A percentile compares a stretch with the other conserved stretches of the same genome.
These are phyloP conservation scores for Cephus nigrinus DNA, from an alignment of 2,888 invertebrate species.

Conservation along the genomic window DNA sequence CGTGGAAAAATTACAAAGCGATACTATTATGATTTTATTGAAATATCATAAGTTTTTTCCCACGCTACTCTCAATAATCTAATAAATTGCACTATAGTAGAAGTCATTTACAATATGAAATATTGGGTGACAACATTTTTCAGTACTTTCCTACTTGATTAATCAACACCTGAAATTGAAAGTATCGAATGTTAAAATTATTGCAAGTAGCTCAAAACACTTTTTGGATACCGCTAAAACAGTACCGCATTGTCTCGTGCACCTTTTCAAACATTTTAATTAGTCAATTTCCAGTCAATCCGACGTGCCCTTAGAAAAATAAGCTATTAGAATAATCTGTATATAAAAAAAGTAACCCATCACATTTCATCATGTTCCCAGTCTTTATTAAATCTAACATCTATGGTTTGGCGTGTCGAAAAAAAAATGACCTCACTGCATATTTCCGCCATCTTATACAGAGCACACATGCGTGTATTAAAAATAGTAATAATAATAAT, in stretches of 20 bases:
- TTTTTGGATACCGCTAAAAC: not conserved
- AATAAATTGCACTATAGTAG: not conserved
- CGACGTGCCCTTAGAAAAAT: conserved; percentile 29
- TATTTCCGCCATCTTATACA: not conserved
- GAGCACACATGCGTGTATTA: not conserved
- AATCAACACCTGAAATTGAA: not conserved
- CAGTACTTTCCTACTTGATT: not conserved
- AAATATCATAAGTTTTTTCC: not conserved
- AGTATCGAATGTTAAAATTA: not conserved
- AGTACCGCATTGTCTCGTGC: not conserved
- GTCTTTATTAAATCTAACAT: not conserved
- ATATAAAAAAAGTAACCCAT: not conserved
- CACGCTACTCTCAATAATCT: not conserved
- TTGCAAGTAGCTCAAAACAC: not conserved
- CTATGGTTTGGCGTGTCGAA: conserved; percentile 18
- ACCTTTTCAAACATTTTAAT: not conserved
- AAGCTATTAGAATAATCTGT: conserved; percentile 1
- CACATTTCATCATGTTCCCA: not conserved
- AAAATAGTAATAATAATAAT: not conserved
- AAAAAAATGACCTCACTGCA: conserved; percentile 13
- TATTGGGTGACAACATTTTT: not conserved
- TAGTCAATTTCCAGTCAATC: conserved; percentile 42
- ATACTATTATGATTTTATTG: not conserved
- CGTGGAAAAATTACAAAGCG: not conserved
- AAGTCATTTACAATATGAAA: not conserved